A percentile compares a stretch with the other conserved stretches of the same genome.
These are phyloP conservation scores for Poeciliopsis turneri DNA, from an alignment of 2,797 vertebrate species.

Conservation along the genomic window DNA sequence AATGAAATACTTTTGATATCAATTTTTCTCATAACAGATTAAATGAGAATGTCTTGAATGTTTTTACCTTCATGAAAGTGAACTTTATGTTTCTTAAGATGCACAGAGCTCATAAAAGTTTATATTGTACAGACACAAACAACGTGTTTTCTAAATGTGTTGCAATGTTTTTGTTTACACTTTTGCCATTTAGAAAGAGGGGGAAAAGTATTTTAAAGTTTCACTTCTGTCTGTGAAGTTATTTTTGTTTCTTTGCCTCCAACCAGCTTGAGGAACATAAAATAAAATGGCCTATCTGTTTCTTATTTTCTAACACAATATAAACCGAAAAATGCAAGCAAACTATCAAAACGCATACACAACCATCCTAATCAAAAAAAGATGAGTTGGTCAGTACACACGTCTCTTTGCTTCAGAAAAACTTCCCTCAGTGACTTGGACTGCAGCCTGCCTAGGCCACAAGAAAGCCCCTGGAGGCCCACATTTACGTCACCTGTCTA, in stretches of 20 bases:
- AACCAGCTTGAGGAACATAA: background rate
- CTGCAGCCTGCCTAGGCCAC: slow-evolving; percentile 36
- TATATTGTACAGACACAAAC: background rate
- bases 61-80: background rate
- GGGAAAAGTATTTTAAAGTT: background rate
- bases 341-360: background rate
- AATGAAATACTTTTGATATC: background rate
- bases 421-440: slow-evolving; percentile 21
- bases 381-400: slow-evolving; percentile 22
- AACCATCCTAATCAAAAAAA: slow-evolving; percentile 3
- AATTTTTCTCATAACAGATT: background rate
- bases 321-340: background rate
- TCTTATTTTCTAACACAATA: background rate
- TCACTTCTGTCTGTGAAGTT: background rate
- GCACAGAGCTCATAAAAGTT: background rate
- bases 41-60: background rate
- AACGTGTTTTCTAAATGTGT: background rate
- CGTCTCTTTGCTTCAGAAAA: slow-evolving; percentile 10
- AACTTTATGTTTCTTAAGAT: background rate
- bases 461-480: slow-evolving; percentile 45
- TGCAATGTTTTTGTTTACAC: background rate
- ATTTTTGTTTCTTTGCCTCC: slow-evolving; percentile 1
- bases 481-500: slow-evolving; percentile 37
- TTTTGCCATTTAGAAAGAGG: background rate
- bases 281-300: background rate